Evolutionary conservation across 1,140 invertebrate genomes (phyloP), one percentile per base, ranked within the genome.

Genomic region (Subanguina moxae): DNA sequence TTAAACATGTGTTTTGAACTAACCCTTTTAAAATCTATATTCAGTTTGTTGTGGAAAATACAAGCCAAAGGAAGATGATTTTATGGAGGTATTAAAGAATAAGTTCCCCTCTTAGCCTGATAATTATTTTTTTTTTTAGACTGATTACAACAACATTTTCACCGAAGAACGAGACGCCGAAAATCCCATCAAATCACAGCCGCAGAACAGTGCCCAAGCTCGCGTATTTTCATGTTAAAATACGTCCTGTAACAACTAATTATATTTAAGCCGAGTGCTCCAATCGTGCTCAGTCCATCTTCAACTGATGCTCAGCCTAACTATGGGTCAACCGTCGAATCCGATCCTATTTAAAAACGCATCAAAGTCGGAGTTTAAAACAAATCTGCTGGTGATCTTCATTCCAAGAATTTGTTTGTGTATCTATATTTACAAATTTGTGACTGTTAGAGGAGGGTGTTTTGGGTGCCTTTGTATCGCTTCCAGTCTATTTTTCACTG

Each of bases 11-110:
- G n/a, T n/a, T 15, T 21, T 52, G 48, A 21, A 52, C 43, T 45
- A 45, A 52, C 3, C 8, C 17, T 7, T 52, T 52, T 38, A 38
- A 3, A 38, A 38, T 5, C 32, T 5, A 25, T 7, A 21, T 52
- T 19, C 48, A 52, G 48, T 61, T 21, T 61, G 58, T 28, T 61
- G 58, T 25, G 58, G 58, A 30, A 61, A 25, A 43, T 61, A 25
- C 38, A 61, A 61, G 58, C 58, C 58, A 30, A 52, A 52, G 17
- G 48, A 52, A 52, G n/a, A 38, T 5, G 3, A 38, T 3, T 38
- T 5, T 11, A 38, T 52, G n/a, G 48, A 52, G n/a, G 48, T 52
- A 25, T 5, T 52, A 3, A 52, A 5, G 17, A 7, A 7, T 52
- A 52, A 52, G 17, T 52, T 21, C 17, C 15, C 8, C 15, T 52